Base-by-base conservation (phyloP, 2,113 vertebrate species). In the Esox niger region DNA sequence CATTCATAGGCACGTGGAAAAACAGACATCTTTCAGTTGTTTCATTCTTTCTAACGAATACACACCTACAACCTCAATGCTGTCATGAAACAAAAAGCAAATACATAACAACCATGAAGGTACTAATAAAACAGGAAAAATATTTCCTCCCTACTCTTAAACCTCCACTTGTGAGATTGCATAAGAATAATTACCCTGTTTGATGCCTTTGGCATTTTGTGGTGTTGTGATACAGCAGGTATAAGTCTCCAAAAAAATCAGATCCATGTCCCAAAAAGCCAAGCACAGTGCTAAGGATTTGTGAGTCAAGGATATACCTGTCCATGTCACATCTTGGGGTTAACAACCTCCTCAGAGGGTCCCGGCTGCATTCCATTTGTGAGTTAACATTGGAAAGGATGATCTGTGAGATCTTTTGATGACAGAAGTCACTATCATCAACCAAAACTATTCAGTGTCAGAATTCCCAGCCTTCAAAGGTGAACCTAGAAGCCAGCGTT, bases 191-290 rank as follows among this genome's bases (percentile, higher is more conserved):
- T 61, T 26, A 66, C 58, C 46, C 30, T 30, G 13, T 57, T 55
- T 20, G 13, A 31, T 23, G 26, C n/a, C 15, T 57, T 27, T n/a
- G 13, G 59, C 26, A 33, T 68, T 20, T 59, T 58, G 66, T n/a
- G 64, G 21, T 31, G 30, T 54, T n/a, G 20, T 25, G 27, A 56
- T 68, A 60, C 68, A 35, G 49, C 47, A 27, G 4, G 23, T 26
- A 69, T 76, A 73, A 62, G 61, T 78, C 7, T 57, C 62, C 58
- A 67, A 49, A 32, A 54, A 32, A 17, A 61, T 49, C 62, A 25
- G 29, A 30, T 17, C 17, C 20, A 2, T 29, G 29, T 4, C 13
- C 57, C 17, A 62, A 30, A 11, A 23, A 23, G 30, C 10, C 32
- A 23, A 46, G 27, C n/a, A 46, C 55, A 31, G 49, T 52, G 33